Evolutionary conservation across 2,888 invertebrate species (phyloP).

Genomic region (Magallana nippona): DNA sequence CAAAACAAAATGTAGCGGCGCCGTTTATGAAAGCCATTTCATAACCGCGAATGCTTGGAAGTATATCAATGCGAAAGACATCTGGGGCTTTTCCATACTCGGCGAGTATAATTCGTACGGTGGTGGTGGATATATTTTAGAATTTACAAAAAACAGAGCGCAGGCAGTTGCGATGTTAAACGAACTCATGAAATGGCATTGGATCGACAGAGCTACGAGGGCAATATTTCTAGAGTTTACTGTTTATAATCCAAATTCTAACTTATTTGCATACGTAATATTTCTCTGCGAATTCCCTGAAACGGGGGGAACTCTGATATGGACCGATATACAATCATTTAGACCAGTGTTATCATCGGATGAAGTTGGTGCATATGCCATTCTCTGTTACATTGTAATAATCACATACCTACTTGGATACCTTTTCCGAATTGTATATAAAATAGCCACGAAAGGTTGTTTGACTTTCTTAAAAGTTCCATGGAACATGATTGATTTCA

Average conservation of each 20-base stretch:
- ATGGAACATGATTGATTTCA: conserved; percentile 25
- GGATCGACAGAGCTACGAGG: conserved; percentile 70
- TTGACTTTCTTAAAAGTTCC: background rate
- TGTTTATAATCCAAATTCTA: conserved; percentile 69
- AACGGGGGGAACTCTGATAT: conserved; percentile 24
- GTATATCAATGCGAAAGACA: conserved; percentile 59
- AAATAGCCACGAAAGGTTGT: background rate
- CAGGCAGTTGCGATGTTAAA: conserved; percentile 56
- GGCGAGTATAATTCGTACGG: conserved; percentile 63
- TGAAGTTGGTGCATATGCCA: conserved; percentile 35
- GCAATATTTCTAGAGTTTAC: conserved; percentile 72
- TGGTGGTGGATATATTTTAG: conserved; percentile 70
- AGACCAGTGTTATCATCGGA: conserved; percentile 7
- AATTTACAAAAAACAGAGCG: conserved; percentile 59
- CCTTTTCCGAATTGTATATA: background rate
- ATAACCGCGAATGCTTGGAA: conserved; percentile 62
- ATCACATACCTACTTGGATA: background rate
- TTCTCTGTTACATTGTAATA: conserved; percentile 38
- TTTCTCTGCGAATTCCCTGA: conserved; percentile 43
- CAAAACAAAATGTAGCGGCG: conserved; percentile 8
- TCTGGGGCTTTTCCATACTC: conserved; percentile 62
- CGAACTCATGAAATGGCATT: conserved; percentile 58
- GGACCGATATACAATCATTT: conserved; percentile 32
- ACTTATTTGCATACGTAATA: conserved; percentile 60
- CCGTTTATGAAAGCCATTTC: background rate